These are phyloP conservation scores for Aegithalos caudatus DNA, from an alignment of 2,113 vertebrate genomes.

Conservation along the genomic window DNA sequence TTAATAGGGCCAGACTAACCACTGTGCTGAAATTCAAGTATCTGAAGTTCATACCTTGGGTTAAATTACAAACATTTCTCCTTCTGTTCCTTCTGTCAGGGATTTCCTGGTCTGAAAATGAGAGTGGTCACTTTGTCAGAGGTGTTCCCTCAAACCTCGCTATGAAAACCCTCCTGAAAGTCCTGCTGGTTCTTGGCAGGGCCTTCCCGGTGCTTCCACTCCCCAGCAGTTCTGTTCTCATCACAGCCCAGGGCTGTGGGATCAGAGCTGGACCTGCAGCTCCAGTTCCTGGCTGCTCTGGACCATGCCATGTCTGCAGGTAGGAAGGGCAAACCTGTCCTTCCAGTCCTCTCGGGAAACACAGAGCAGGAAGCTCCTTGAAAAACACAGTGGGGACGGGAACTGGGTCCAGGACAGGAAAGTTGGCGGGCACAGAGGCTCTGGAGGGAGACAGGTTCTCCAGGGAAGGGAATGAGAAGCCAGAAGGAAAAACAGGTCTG, in stretches of 20 bases:
- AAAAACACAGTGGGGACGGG: fast-evolving
- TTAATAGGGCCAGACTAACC: not conserved
- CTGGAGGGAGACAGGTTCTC: not conserved
- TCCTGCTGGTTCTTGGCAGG: fast-evolving
- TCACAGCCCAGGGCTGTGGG: not conserved
- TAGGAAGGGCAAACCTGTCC: not conserved
- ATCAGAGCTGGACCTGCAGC: not conserved
- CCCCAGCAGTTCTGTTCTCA: not conserved
- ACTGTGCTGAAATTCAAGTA: not conserved
- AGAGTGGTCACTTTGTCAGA: not conserved
- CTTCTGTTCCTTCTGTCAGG: not conserved
- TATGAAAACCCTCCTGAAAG: not conserved
- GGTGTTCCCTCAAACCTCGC: not conserved
- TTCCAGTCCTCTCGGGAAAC: not conserved
- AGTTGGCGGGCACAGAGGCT: not conserved
- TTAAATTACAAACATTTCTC: not conserved
- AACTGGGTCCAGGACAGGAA: fast-evolving
- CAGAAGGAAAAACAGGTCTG: not conserved
- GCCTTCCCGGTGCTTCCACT: fast-evolving
- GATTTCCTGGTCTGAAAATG: not conserved
- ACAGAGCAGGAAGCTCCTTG: not conserved
- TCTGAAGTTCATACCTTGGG: not conserved
- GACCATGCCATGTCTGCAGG: not conserved
- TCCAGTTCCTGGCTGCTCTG: not conserved
- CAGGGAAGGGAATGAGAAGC: not conserved